Evolutionary conservation across 1,140 invertebrate genomes (phyloP), one percentile per base, ranked within the genome.

Genomic region (Myzus persicae): DNA sequence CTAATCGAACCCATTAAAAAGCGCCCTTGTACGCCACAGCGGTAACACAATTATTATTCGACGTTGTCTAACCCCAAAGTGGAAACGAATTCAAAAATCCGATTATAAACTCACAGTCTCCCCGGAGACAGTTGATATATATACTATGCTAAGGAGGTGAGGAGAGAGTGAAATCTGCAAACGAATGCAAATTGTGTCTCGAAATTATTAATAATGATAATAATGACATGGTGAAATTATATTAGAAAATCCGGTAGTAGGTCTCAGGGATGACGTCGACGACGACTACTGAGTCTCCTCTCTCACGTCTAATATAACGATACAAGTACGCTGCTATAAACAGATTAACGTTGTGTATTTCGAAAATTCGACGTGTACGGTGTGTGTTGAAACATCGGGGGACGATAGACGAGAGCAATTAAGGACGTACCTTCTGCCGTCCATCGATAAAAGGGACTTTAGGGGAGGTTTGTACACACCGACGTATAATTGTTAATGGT

Each of bases 171-270:
- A 48, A 93, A 59, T 40, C 38, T 89, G 84, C 81, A 67, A 93
- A 92, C 91, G 76, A 93, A 93, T 93, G 67, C 76, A 93, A 84
- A 93, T 93, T 93, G 46, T 81, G 67, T 93, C 81, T 93, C 46
- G 46, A 93, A 93, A 93, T 93, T 93, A 93, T 93, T 93, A 93
- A 93, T 93, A 54, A 92, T 40, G 36, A 92, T 82, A 82, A 92
- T 92, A 82, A 92, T 82, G 42, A 48, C 59, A 48, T 46, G 40
- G 9, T 14, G n/a, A 82, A 92, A 82, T 92, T 54, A 82, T 76
- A 82, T 82, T 92, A 82, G 44, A 46, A 36, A 82, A 46, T 24
- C 67, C 76, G 22, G 90, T 92, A 48, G 90, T 76, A 44, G 9
- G 67, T 20, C 36, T n/a, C 46, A 24, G 42, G 44, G 85, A 85